These are phyloP conservation scores for Tenebrio molitor DNA, from an alignment of 1,140 invertebrate genomes.

Conservation along the genomic window DNA sequence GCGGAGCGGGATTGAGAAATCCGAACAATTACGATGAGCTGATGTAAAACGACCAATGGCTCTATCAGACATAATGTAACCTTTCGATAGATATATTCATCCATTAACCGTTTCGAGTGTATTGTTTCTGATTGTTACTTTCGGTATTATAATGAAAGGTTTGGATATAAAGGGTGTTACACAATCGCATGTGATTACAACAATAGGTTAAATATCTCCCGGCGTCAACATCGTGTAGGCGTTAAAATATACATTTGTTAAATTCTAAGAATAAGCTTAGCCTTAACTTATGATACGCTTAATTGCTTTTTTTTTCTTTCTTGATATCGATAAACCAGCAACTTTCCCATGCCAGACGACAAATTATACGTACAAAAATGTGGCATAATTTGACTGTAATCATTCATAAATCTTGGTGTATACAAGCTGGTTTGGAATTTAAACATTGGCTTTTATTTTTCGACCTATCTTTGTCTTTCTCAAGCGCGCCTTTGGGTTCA, in stretches of 20 bases:
- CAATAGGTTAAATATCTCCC: conserved; percentile 60
- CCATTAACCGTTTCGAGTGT: conserved; percentile 24
- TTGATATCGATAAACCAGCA: not conserved
- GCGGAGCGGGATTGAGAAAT: conserved; percentile 2
- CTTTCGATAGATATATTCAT: conserved; percentile 26
- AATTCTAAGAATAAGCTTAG: conserved; percentile 56
- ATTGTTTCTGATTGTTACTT: conserved; percentile 42
- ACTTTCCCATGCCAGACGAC: conserved; percentile 21
- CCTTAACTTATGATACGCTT: conserved; percentile 18
- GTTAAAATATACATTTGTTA: conserved; percentile 58
- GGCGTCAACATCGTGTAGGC: conserved; percentile 55
- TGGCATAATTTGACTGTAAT: conserved; percentile 34
- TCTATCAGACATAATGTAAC: conserved; percentile 23
- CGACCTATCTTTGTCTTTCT: conserved; percentile 10
- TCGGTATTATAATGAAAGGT: conserved; percentile 50
- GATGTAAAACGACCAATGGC: conserved; percentile 26
- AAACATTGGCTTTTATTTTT: conserved; percentile 5
- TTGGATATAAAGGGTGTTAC: conserved; percentile 52
- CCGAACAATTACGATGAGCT: not conserved
- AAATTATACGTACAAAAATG: conserved; percentile 34
- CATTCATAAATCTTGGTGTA: conserved; percentile 26
- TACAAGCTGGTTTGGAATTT: conserved; percentile 19
- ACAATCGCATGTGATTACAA: conserved; percentile 57
- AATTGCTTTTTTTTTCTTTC: conserved; percentile 5
- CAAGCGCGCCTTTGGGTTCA: conserved; percentile 1